Evolutionary conservation across 64 coral and sea anemone genomes (phyloP), one percentile per base, ranked within the genome.

Genomic region (Anthopleura sola): DNA sequence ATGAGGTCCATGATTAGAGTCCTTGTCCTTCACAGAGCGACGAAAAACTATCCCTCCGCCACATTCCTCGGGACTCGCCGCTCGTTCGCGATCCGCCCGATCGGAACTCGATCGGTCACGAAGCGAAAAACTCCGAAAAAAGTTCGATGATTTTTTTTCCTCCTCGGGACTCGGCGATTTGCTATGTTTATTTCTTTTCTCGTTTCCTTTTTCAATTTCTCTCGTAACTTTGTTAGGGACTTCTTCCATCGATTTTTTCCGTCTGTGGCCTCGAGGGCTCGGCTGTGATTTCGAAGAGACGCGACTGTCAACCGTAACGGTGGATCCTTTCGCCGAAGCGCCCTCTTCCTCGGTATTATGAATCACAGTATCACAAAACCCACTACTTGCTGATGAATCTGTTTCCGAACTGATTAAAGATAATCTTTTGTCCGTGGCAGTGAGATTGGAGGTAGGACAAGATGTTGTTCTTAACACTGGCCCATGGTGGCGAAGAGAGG

Each of bases 331-430:
- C 0, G 83, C 75, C 21, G 85, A 60, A 58, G 83, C 84, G n/a
- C 83, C 83, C 26, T 95, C 93, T 29, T 95, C 93, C 16, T 95
- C 93, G 11, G 89, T 91, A 26, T 49, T 49, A 68, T 82, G 89
- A 44, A 78, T 19, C 47, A 69, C 91, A 37, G 90, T 74, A 26
- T 95, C 93, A 81, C 91, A 87, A 81, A 92, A 86, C 24, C 94
- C 94, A 24, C 94, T 97, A 54, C 90, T 97, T 3, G 89, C 74
- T 2, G 90, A 97, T 17, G 94, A 97, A 24, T 91, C 89, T 37
- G 94, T 92, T 82, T 95, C 93, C 15, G 89, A 82, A 21, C 84
- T 90, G 29, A 89, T 76, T 24, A 92, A 78, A 64, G 94, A 97
- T 44, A 97, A 48, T 49, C 94, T 80, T 79, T 97, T 97, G 44